Conservation (phyloP, 2,888 invertebrate genomes). For the Vesta saturnalis region DNA sequence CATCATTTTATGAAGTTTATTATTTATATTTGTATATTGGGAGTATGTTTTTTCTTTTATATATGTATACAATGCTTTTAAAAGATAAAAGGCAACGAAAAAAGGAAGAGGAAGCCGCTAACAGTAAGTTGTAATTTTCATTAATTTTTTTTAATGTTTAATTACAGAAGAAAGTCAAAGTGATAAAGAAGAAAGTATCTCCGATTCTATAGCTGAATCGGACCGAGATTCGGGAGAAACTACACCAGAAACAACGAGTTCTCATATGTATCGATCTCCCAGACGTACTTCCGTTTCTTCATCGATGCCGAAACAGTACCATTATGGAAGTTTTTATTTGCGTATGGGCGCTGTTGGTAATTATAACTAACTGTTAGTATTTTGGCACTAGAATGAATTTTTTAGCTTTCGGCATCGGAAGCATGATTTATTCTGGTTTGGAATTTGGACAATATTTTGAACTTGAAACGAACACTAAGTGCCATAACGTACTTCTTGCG, state of each 20-base stretch:
- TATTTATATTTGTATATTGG: constrained; percentile 74
- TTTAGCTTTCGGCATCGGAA: constrained; percentile 94
- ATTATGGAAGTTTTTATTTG: constrained; percentile 92
- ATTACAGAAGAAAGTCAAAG: constrained; percentile 22
- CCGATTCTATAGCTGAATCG: constrained; percentile 70
- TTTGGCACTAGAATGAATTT: constrained; percentile 39
- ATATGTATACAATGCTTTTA: constrained; percentile 76
- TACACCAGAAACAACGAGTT: constrained; percentile 53
- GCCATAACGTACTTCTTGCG: constrained; percentile 90
- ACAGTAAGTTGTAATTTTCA: constrained; percentile 36
- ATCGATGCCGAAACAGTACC: constrained; percentile 69
- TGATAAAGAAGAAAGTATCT: constrained; percentile 56
- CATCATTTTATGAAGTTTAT: constrained; percentile 89
- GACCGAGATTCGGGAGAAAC: constrained; percentile 62
- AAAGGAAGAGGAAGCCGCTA: constrained; percentile 49
- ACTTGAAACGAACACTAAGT: constrained; percentile 87
- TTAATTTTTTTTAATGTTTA: neutral
- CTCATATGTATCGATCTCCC: constrained; percentile 50
- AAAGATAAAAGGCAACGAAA: constrained; percentile 63
- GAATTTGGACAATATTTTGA: constrained; percentile 97
- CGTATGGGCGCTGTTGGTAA: constrained; percentile 92
- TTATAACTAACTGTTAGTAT: constrained; percentile 47
- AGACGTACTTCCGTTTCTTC: constrained; percentile 59
- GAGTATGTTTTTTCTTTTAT: constrained; percentile 74
- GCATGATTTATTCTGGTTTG: constrained; percentile 96